phyloP scores from a whole-genome alignment of 2,888 invertebrate genomes.

The Aporophyla nigra region DNA sequence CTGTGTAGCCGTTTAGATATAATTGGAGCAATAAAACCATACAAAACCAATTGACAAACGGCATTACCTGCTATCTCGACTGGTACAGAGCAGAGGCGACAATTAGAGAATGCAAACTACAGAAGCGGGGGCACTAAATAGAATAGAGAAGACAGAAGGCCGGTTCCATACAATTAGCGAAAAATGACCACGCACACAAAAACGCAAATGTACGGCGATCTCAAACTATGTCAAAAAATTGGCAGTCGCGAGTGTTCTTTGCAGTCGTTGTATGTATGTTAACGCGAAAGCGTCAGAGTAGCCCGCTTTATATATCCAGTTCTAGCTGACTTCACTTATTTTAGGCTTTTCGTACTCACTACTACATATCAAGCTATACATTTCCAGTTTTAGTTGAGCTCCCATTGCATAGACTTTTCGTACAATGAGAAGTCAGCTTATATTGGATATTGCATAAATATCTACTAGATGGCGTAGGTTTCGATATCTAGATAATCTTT shows the following conservation, averaged over 20 bases:
- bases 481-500: no score
- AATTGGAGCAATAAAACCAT: constrained; percentile 60
- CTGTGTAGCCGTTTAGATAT: constrained; percentile 38
- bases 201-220: background rate
- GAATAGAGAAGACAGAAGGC: constrained; percentile 25
- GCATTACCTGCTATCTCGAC: constrained; percentile 60
- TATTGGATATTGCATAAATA: no score
- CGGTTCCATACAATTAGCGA: background rate
- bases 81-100: constrained; percentile 67
- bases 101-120: constrained; percentile 74
- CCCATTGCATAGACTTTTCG: no score
- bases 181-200: background rate
- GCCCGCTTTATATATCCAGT: no score
- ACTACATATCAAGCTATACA: no score
- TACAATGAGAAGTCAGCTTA: no score
- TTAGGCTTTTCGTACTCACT: no score
- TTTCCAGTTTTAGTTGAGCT: no score
- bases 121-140: constrained; percentile 25
- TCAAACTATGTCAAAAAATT: background rate
- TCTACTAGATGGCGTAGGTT: no score
- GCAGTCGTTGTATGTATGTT: background rate
- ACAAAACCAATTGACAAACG: constrained; percentile 63
- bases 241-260: background rate
- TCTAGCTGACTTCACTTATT: no score
- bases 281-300: no score